Evolutionary conservation across 30 jellyfish, hydroid and myxozoan genomes (phyloP), one percentile per base, ranked within the genome.

Genomic region (Sanderia malayensis): DNA sequence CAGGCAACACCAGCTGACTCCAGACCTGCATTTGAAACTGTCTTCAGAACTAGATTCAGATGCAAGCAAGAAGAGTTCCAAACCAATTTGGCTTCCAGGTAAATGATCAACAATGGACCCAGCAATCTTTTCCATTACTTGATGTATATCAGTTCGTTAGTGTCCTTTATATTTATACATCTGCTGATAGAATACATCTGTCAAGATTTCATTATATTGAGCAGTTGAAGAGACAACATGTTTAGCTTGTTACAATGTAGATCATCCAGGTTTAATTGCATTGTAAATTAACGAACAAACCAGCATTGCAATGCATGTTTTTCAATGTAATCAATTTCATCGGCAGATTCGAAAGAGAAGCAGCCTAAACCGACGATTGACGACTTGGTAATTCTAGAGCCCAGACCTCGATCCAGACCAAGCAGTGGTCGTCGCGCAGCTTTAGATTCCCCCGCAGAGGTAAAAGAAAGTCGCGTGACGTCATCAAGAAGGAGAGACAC

Each of bases 391-490:
- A 33, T 15, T 17, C 21, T 58, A 10, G n/a, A 44, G 15, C 30
- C 65, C 19, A 74, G 30, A 60, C 85, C 84, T 25, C 92, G 80
- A 28, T 59, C 85, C 4, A 60, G 95, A 26, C 95, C 95, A 1
- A 65, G 69, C 62, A 84, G 95, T 70, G 95, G 95, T 4, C 79
- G 95, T 2, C 52, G 95, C 30, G 76, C 92, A 67, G 67, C 30
- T 22, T 24, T 49, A 26, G 45, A 26, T 13, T 4, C 70, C 41
- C 1, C 89, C 70, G 81, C 45, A 8, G 89, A 58, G 31, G 74
- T 28, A 20, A 45, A 34, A 4, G 61, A 46, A 8, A 17, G 58
- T 28, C n/a, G 70, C 2, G 44, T 44, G 2, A 79, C 82, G 33
- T 64, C 82, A 2, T 73, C 89, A 26, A 78, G 81, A 34, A 52